phyloP scores from a whole-genome alignment of 1,140 invertebrate genomes.

The Brachionus rotundiformis region DNA sequence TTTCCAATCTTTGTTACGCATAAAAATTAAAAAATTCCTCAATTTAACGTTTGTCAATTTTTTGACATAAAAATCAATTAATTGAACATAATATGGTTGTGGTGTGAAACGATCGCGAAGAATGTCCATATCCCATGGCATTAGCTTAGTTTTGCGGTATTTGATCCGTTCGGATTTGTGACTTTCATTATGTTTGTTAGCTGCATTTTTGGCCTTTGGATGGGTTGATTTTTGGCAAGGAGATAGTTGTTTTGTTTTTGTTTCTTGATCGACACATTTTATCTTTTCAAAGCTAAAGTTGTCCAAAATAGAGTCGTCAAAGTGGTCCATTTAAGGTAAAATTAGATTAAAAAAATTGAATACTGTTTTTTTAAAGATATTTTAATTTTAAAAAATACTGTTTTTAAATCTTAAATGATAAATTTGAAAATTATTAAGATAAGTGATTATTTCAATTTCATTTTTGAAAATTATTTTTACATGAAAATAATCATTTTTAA shows the following conservation, averaged over 20 bases:
- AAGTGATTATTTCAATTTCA: neutral
- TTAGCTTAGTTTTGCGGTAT: neutral
- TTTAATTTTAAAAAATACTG: constrained; percentile 17
- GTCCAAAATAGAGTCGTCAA: constrained; percentile 10
- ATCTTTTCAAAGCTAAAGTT: constrained; percentile 32
- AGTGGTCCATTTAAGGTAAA: constrained; percentile 8
- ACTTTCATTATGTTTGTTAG: neutral
- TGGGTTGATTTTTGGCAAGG: neutral
- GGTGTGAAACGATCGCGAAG: constrained; percentile 40
- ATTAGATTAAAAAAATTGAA: neutral
- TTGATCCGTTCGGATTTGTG: neutral
- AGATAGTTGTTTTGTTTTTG: neutral
- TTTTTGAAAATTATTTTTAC: neutral
- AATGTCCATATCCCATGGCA: constrained; percentile 50
- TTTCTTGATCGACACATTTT: neutral
- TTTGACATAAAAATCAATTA: constrained; percentile 48
- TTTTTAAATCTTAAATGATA: neutral
- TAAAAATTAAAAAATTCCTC: constrained; percentile 50
- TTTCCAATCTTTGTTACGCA: constrained; percentile 29
- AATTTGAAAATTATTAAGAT: neutral
- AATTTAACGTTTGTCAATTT: neutral
- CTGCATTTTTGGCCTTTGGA: neutral
- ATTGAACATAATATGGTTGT: constrained; percentile 38
- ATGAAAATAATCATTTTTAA: neutral
- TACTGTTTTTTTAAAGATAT: neutral